Conservation (phyloP, 2,888 invertebrate genomes). For the Drosophila austrosaltans region DNA sequence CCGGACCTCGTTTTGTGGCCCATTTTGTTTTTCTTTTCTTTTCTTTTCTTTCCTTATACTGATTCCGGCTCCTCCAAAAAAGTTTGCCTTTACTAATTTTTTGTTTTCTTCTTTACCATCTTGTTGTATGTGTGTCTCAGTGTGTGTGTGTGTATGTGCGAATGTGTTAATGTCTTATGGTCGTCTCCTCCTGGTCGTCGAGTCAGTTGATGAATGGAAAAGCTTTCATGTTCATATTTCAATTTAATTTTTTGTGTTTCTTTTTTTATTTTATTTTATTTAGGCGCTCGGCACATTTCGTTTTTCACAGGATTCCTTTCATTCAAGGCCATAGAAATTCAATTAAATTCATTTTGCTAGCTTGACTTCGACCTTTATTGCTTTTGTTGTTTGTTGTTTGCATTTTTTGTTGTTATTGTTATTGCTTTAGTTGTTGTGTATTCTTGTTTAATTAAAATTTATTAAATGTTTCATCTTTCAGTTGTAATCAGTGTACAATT, state of each 20-base stretch:
- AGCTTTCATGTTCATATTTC: slow-evolving; percentile 75
- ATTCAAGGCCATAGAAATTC: slow-evolving; percentile 55
- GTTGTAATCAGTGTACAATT: not conserved
- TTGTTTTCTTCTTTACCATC: slow-evolving; percentile 19
- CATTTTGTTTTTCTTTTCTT: slow-evolving; percentile 51
- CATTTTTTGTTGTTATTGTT: not conserved
- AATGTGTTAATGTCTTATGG: slow-evolving; percentile 75
- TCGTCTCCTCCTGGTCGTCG: slow-evolving; percentile 41
- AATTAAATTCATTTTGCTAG: slow-evolving; percentile 55
- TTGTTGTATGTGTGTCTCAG: slow-evolving; percentile 32
- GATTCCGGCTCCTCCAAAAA: slow-evolving; percentile 33
- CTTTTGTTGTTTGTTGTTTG: not conserved
- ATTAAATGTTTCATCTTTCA: slow-evolving; percentile 4
- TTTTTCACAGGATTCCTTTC: slow-evolving; percentile 13
- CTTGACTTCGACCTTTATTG: slow-evolving; percentile 23
- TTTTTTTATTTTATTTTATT: slow-evolving; percentile 17
- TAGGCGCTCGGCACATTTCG: slow-evolving; percentile 39
- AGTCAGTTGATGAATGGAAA: slow-evolving; percentile 62
- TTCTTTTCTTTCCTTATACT: slow-evolving; percentile 28
- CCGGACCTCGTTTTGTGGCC: slow-evolving; percentile 53
- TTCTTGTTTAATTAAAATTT: slow-evolving; percentile 1
- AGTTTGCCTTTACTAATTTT: slow-evolving; percentile 27
- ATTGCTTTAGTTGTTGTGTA: not conserved
- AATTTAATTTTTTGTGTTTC: slow-evolving; percentile 51
- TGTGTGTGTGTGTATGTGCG: slow-evolving; percentile 52